These are phyloP conservation scores for Lepidocyrtinus sp. DNA, from an alignment of 2,888 invertebrate genomes.

Conservation along the genomic window DNA sequence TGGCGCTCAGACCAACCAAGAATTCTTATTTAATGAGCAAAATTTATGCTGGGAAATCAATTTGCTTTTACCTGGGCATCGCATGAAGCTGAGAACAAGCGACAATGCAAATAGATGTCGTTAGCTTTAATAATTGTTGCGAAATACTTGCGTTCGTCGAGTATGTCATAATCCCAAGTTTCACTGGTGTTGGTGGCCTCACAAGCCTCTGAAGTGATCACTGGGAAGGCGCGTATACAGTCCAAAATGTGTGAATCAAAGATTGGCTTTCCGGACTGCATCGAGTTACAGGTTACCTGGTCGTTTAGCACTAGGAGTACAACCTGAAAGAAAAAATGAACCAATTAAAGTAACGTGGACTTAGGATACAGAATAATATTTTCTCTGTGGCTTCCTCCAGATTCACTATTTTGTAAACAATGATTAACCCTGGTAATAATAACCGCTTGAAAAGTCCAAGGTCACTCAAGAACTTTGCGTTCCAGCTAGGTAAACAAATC, in stretches of 20 bases:
- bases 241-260: slow-evolving; percentile 58
- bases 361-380: too few relatives aligned
- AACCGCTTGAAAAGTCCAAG: too few relatives aligned
- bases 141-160: slow-evolving; percentile 55
- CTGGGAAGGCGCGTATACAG: slow-evolving; percentile 54
- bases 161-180: slow-evolving; percentile 8
- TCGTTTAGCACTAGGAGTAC: slow-evolving; percentile 48
- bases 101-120: slow-evolving; percentile 62
- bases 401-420: too few relatives aligned
- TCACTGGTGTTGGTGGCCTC: slow-evolving; percentile 21
- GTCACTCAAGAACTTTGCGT: too few relatives aligned
- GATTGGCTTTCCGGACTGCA: slow-evolving; percentile 47
- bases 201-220: slow-evolving; percentile 46
- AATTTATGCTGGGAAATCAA: neutral
- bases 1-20: too few relatives aligned
- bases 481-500: too few relatives aligned
- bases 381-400: too few relatives aligned
- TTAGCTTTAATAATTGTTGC: slow-evolving; percentile 60
- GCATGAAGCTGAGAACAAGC: slow-evolving; percentile 59
- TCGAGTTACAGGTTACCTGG: slow-evolving; percentile 47
- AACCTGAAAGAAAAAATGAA: slow-evolving; percentile 40
- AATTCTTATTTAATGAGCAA: too few relatives aligned
- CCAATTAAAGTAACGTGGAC: neutral
- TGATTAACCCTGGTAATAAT: too few relatives aligned
- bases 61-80: slow-evolving; percentile 53